Evolutionary conservation across 1,140 invertebrate genomes (phyloP), one percentile per base, ranked within the genome.

Genomic region (Drosophila malerkotliana): DNA sequence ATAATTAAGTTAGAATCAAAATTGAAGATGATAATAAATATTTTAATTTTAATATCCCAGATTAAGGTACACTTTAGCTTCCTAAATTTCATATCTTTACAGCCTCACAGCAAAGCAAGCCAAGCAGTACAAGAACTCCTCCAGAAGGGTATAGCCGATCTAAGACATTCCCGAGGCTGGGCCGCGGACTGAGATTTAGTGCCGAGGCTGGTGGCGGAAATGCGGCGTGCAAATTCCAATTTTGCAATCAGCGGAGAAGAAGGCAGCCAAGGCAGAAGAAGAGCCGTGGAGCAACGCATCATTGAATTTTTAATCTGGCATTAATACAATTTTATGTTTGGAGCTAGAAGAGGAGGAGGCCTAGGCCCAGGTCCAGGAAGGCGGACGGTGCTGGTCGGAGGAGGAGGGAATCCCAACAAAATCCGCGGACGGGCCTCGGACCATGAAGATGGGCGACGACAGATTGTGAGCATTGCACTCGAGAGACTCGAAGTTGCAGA

Each of bases 251-350:
- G 66, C 69, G 18, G 39, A 51, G 49, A 9, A 47, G 51, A 39
- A 24, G 64, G 41, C 39, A 59, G 57, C 45, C 39, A 24, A 59
- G 57, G 39, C 39, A 24, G 39, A 53, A 53, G 54, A 66, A 39
- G 77, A 57, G 53, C 28, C 61, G 72, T 67, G 52, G 62, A 64
- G 69, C 69, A 60, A 75, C 75, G 78, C 75, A 87, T 79, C 83
- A 79, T 79, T 79, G 76, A 79, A 82, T 82, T 87, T 78, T 79
- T 90, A 90, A 90, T 90, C 87, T 87, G 79, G 85, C 80, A 90
- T 90, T 90, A 90, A 90, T 90, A 82, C 85, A 85, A 90, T 90
- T 81, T 85, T 66, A 75, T 85, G 74, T 77, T 58, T 68, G 72
- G 53, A 64, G 71, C 26, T 41, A 18, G 48, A 37, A 24, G 55